phyloP scores from a whole-genome alignment of 2,888 invertebrate species.

The Metopia argyrocephala region DNA sequence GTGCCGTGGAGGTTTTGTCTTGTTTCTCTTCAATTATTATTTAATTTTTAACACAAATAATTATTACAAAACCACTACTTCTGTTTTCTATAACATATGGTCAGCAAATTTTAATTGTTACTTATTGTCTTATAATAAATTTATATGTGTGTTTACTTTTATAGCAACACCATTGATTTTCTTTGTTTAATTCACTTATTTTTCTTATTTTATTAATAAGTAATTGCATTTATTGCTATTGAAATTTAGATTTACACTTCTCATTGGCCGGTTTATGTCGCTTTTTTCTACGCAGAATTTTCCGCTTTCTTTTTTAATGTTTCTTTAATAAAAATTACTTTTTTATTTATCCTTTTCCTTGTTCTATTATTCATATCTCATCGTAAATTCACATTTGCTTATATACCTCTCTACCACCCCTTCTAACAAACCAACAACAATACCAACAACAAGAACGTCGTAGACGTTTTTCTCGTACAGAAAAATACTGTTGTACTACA shows the following conservation, averaged over 20 bases:
- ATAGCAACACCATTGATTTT: not conserved
- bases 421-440: not conserved
- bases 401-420: slow-evolving; percentile 40
- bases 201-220: not conserved
- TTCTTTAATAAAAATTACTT: slow-evolving; percentile 17
- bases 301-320: slow-evolving; percentile 41
- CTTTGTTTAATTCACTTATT: not conserved
- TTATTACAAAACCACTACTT: too few species aligned
- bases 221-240: not conserved
- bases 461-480: not conserved
- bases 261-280: slow-evolving; percentile 48
- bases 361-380: slow-evolving; percentile 27
- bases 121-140: too few species aligned
- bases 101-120: slow-evolving; percentile 15
- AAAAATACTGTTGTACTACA: slow-evolving; percentile 14
- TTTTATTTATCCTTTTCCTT: slow-evolving; percentile 49
- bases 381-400: slow-evolving; percentile 22
- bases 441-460: not conserved
- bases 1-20: not conserved
- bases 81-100: slow-evolving; percentile 49
- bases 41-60: slow-evolving; percentile 3
- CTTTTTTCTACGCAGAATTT: slow-evolving; percentile 51
- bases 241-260: slow-evolving; percentile 21
- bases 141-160: too few species aligned
- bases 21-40: slow-evolving; percentile 11